Base-by-base conservation (phyloP, 2,113 vertebrate species). In the Clarias gariepinus region DNA sequence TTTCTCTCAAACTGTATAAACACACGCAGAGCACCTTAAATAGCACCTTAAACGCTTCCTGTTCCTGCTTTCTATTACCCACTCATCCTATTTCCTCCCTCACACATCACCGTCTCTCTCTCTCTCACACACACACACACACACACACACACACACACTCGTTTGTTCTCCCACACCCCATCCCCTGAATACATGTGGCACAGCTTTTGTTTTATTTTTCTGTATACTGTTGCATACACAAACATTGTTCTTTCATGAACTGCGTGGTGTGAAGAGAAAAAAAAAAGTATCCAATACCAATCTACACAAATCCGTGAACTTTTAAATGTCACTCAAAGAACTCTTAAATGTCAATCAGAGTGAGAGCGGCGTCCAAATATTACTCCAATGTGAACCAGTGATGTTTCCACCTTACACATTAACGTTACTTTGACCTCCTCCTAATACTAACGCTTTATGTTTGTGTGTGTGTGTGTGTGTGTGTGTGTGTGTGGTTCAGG, bases 401-500 rank as follows among this genome's bases (percentile, higher is more conserved):
- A n/a, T 63, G 61, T 86, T 64, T 79, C 73, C 60, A 41, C 28
- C 55, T 25, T 61, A 52, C 3, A n/a, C 28, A 28, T 88, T 74
- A 74, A 80, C 81, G 82, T 41, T 15, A 25, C n/a, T 30, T 11
- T 74, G 55, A 60, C 15, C 63, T n/a, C 15, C 63, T n/a, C 9
- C 58, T 77, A 41, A 78, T 69, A 68, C 60, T 68, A 47, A 86
- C 23, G 30, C 3, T 55, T 15, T 47, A 36, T 41, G 57, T 61
- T 68, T 63, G 52, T 61, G 36, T 78, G 58, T 88, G 28, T 63
- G 3, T 85, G 1, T 41, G 57, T 61, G 79, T 63, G 52, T 61
- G 36, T 78, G 58, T 88, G 88, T 74, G 91, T 91, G 23, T 79
- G 89, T 85, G 87, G 0, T n/a, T 41, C 92, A 99, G 98, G 95